phyloP scores from a whole-genome alignment of 2,113 vertebrate species.

The Chauna torquata region DNA sequence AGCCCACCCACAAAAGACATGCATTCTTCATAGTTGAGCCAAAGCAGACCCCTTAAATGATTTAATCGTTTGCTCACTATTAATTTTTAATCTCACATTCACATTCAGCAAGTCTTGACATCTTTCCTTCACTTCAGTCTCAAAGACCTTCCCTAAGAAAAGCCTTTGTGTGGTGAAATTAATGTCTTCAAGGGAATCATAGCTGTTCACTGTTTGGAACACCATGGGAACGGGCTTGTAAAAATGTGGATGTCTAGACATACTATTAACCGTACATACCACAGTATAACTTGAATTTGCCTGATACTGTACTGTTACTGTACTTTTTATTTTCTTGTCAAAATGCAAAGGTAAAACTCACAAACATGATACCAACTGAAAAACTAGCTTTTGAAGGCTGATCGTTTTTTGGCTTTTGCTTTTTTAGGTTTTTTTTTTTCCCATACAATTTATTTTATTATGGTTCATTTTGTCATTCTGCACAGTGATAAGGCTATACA shows the following conservation, averaged over 20 bases:
- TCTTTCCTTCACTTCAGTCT: constrained; percentile 12
- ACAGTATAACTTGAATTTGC: background rate
- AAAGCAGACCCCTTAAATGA: background rate
- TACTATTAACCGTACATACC: background rate
- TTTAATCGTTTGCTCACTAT: background rate
- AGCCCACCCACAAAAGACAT: background rate
- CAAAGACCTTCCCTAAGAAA: background rate
- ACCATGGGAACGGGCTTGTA: background rate
- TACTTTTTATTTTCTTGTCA: background rate
- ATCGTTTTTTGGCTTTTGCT: background rate
- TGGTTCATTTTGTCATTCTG: background rate
- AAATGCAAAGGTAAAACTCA: background rate
- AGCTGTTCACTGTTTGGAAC: background rate
- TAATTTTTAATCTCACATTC: background rate
- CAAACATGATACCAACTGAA: background rate
- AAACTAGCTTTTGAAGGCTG: background rate
- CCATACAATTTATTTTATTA: background rate
- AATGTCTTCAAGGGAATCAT: background rate
- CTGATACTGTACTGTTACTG: background rate
- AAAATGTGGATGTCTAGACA: background rate
- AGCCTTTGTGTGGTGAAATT: background rate
- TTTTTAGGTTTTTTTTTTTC: background rate
- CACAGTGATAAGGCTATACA: background rate
- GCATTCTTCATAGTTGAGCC: background rate
- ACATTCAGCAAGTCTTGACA: background rate